Percentiles rank a stretch among this genome's conserved stretches.
Conservation (phyloP, 2,113 vertebrate species). For the Corythoichthys intestinalis region DNA sequence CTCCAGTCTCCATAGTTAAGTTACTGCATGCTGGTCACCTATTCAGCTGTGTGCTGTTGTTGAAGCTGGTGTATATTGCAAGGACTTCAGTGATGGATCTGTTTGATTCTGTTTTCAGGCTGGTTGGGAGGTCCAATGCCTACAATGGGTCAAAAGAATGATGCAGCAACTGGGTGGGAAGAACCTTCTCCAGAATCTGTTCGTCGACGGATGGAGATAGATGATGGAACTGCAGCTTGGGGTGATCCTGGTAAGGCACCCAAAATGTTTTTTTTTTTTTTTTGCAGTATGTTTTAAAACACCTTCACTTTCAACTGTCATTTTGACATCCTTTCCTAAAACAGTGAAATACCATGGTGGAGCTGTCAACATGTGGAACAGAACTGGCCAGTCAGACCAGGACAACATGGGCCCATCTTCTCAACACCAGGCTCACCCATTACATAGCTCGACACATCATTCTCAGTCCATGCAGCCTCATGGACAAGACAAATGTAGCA, state of each 20-base stretch:
- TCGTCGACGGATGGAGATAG: constrained; percentile 92
- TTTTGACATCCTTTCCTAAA: background rate
- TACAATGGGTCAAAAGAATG: constrained; percentile 77
- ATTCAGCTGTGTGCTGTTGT: background rate
- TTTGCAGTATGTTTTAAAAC: no score
- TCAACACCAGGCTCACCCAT: constrained; percentile 56
- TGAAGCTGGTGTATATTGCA: background rate
- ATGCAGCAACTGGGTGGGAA: constrained; percentile 89
- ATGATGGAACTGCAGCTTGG: constrained; percentile 96
- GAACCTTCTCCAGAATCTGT: constrained; percentile 95
- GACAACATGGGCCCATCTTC: constrained; percentile 64
- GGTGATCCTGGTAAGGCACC: constrained; percentile 80
- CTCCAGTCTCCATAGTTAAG: background rate
- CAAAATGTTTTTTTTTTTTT: background rate
- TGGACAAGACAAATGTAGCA: constrained; percentile 75
- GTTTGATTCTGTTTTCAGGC: constrained; percentile 50
- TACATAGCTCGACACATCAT: constrained; percentile 42
- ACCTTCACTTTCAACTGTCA: background rate
- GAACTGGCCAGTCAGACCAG: constrained; percentile 80
- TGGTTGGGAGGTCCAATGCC: constrained; percentile 90
- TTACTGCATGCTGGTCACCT: background rate
- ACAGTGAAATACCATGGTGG: constrained; percentile 60
- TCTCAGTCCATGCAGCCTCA: constrained; percentile 53
- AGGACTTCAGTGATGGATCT: background rate
- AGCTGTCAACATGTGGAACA: constrained; percentile 93